Evolutionary conservation across 2,888 invertebrate genomes (phyloP).

Genomic region (Eupsilia transversa): DNA sequence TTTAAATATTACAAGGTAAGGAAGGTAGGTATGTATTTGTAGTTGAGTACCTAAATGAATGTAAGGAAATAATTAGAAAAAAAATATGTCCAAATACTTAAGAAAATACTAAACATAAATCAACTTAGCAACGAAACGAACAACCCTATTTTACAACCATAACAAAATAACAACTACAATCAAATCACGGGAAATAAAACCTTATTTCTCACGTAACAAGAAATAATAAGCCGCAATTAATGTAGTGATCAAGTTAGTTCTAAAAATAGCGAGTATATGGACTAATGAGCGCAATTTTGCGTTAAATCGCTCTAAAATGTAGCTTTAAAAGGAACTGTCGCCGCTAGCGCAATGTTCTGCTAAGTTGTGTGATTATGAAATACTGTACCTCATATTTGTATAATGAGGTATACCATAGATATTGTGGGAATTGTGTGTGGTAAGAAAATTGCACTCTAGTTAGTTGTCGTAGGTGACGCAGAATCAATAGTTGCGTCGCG

Average conservation of each 20-base stretch:
- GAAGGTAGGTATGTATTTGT: neutral
- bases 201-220: slow-evolving; percentile 30
- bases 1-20: slow-evolving; percentile 16
- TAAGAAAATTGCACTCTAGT: neutral
- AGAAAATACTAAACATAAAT: neutral
- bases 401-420: slow-evolving; percentile 1
- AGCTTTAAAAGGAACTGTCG: slow-evolving; percentile 60
- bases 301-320: slow-evolving; percentile 65
- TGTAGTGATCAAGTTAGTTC: slow-evolving; percentile 45
- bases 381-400: slow-evolving; percentile 41
- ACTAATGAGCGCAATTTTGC: slow-evolving; percentile 74
- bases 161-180: slow-evolving; percentile 27
- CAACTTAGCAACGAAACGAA: slow-evolving; percentile 5
- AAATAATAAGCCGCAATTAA: slow-evolving; percentile 31
- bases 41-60: too few relatives aligned
- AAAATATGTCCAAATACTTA: too few relatives aligned
- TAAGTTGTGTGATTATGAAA: slow-evolving; percentile 53
- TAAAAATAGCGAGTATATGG: slow-evolving; percentile 74
- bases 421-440: neutral
- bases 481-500: neutral
- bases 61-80: too few relatives aligned
- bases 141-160: slow-evolving; percentile 52
- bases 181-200: slow-evolving; percentile 42
- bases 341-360: slow-evolving; percentile 39
- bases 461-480: too few relatives aligned